A percentile compares a stretch with the other conserved stretches of the same genome.
phyloP scores from a whole-genome alignment of 2,888 invertebrate species.

The Lasioglossum pauxillum region DNA sequence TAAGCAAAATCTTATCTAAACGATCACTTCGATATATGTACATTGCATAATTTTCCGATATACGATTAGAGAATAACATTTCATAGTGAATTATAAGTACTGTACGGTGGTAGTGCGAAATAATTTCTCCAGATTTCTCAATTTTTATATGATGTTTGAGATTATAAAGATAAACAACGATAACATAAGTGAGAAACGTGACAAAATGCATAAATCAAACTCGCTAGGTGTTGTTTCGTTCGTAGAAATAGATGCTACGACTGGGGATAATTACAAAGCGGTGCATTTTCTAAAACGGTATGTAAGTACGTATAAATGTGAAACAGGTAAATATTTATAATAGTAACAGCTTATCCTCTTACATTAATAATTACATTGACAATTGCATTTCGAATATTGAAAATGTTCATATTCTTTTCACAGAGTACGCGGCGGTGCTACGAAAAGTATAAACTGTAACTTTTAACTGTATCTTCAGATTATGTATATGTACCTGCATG shows the following conservation, averaged over 20 bases:
- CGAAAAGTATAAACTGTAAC: constrained; percentile 33
- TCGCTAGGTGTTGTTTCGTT: constrained; percentile 12
- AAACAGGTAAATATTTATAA: constrained; percentile 48
- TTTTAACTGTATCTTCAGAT: constrained; percentile 57
- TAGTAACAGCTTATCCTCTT: constrained; percentile 55
- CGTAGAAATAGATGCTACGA: constrained; percentile 32
- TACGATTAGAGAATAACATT: constrained; percentile 12
- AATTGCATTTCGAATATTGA: constrained; percentile 54
- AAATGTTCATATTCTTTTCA: constrained; percentile 54
- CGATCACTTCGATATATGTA: constrained; percentile 13
- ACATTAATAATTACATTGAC: constrained; percentile 51
- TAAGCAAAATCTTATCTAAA: constrained; percentile 11
- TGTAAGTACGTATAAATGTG: constrained; percentile 1
- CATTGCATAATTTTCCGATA: constrained; percentile 8
- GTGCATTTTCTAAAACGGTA: constrained; percentile 30
- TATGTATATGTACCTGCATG: constrained; percentile 4
- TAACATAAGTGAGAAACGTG: constrained; percentile 16
- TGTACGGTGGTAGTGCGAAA: constrained; percentile 1
- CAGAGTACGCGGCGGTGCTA: constrained; percentile 58
- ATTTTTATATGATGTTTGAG: neutral
- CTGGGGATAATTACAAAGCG: constrained; percentile 32
- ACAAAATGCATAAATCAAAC: constrained; percentile 6
- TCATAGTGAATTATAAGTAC: constrained; percentile 16
- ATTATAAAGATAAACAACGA: neutral
- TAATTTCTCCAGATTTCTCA: constrained; percentile 4